Conservation (phyloP, 2,113 vertebrate genomes). For the Fukomys damarensis region DNA sequence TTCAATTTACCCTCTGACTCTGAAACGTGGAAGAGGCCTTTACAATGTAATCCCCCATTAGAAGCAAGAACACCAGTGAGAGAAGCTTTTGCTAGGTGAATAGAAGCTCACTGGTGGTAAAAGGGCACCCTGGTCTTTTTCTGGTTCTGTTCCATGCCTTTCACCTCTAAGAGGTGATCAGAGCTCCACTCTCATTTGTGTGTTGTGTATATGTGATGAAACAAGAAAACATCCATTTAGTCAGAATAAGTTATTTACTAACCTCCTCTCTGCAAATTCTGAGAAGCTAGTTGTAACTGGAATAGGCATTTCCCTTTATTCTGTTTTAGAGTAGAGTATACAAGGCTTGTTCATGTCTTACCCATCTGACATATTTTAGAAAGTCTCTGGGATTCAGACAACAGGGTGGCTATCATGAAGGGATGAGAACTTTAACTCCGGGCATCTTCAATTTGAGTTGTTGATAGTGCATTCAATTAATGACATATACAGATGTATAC, state of each 20-base stretch:
- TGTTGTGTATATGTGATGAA: background rate
- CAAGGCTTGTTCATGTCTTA: background rate
- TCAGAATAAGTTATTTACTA: background rate
- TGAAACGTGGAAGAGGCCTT: background rate
- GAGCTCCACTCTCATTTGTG: background rate
- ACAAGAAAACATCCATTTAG: background rate
- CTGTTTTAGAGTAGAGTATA: background rate
- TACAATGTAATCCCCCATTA: background rate
- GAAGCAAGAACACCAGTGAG: background rate
- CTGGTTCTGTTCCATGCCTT: background rate
- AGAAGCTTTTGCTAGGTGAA: background rate
- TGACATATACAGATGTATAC: background rate
- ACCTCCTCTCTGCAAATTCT: background rate
- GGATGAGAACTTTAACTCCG: background rate
- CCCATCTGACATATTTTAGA: background rate
- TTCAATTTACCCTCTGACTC: background rate
- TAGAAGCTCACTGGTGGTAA: background rate
- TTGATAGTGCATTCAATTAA: background rate
- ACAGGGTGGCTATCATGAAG: background rate
- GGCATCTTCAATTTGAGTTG: background rate
- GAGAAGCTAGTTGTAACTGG: background rate
- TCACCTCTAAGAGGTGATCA: background rate
- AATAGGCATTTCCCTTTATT: background rate
- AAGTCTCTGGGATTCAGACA: background rate
- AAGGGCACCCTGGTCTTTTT: background rate